Evolutionary conservation across 1,140 invertebrate genomes (phyloP), one percentile per base, ranked within the genome.

Genomic region (Araneus ventricosus): DNA sequence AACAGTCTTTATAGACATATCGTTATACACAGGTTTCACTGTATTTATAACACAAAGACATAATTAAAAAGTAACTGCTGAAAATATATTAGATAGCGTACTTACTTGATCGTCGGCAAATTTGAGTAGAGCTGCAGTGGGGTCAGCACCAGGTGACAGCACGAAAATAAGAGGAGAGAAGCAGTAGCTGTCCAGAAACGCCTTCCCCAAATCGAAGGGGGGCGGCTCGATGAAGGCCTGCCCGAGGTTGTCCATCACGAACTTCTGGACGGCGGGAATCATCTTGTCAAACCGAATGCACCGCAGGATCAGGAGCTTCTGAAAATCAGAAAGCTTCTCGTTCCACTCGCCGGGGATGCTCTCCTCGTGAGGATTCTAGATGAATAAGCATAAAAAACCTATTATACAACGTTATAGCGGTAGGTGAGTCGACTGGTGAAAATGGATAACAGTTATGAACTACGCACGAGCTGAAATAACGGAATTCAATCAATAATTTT

Each of bases 191-290:
- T 96, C 96, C 34, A 94, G 94, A 94, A 96, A 96, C n/a, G 96
- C 95, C 87, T 95, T 95, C 8, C 95, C 95, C 22, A 96, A 95
- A 94, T 96, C 96, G 95, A 96, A 96, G 24, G 96, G 96, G 41
- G 96, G 96, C 24, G 96, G 96, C 94, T 96, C 96, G 67, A 96
- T 96, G 94, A 96, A 96, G 70, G 95, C 95, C 94, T 96, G 95
- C 41, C 96, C 96, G 63, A 96, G 94, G 93, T 95, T 95, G 92
- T 95, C 95, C 45, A 95, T 95, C 7, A 96, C 96, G 95, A 96
- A 97, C 27, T 96, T 95, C 95, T 98, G 97, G 4, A 99, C 96
- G 0, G 97, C 97, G 17, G 98, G 97, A 37, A 99, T 96, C 89
- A 99, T 96, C 96, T 99, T 95, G 94, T 96, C 96, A 4, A 96